Conservation (phyloP, 2,113 vertebrate genomes). For the Turdus rufiventris region DNA sequence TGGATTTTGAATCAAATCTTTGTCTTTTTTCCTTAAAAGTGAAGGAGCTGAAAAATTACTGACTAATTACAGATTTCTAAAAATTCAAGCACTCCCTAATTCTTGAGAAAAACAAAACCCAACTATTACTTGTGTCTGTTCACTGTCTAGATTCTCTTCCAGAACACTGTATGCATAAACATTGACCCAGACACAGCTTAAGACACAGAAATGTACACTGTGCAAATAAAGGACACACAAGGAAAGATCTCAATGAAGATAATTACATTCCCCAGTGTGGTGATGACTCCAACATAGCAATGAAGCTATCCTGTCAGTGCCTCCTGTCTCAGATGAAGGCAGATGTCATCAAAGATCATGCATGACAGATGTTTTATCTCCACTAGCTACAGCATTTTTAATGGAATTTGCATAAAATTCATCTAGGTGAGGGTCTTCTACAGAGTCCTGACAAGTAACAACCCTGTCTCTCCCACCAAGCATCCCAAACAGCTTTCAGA, state of each 20-base stretch:
- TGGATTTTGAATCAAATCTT: background rate
- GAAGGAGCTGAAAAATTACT: background rate
- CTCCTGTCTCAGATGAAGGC: background rate
- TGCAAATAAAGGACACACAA: background rate
- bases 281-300: background rate
- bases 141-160: background rate
- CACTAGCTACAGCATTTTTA: background rate
- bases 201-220: background rate
- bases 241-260: background rate
- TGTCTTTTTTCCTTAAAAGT: background rate
- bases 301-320: background rate
- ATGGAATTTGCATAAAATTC: background rate
- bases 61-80: too few species aligned
- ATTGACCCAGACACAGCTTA: background rate
- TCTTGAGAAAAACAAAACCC: background rate
- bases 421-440: background rate
- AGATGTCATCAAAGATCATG: background rate
- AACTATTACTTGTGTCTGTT: background rate
- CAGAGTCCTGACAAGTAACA: background rate
- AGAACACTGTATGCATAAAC: background rate
- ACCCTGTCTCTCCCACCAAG: background rate
- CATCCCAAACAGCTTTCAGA: background rate
- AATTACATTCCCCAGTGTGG: background rate
- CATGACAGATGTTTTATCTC: background rate
- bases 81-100: background rate